Conservation (phyloP, 2,797 vertebrate genomes). For the Premnoplex brunnescens region DNA sequence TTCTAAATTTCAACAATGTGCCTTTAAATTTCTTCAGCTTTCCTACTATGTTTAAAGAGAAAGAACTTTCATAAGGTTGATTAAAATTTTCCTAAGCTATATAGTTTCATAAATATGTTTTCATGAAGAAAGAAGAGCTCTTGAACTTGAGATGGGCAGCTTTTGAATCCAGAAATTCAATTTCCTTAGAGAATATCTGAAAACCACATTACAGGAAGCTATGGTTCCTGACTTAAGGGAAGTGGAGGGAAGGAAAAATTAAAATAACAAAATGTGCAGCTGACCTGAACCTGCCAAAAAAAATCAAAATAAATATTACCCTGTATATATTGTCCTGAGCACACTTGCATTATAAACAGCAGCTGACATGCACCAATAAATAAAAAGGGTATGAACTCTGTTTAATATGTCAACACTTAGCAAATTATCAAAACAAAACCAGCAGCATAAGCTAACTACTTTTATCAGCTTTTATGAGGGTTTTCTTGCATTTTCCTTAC, state of each 20-base stretch:
- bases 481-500: background rate
- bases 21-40: slow-evolving; percentile 23
- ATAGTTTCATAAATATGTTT: slow-evolving; percentile 45
- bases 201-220: slow-evolving; percentile 69
- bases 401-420: background rate
- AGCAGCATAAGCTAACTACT: background rate
- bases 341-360: slow-evolving; percentile 4
- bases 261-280: slow-evolving; percentile 65
- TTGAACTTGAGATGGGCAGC: slow-evolving; percentile 46
- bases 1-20: background rate
- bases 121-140: slow-evolving; percentile 48
- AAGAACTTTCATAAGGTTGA: slow-evolving; percentile 24
- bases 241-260: slow-evolving; percentile 55
- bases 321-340: background rate
- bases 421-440: background rate
- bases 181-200: slow-evolving; percentile 68
- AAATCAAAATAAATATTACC: slow-evolving; percentile 51
- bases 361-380: background rate
- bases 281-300: slow-evolving; percentile 25
- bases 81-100: slow-evolving; percentile 50
- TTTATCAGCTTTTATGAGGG: background rate
- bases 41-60: slow-evolving; percentile 27
- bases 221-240: slow-evolving; percentile 63
- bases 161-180: slow-evolving; percentile 61
- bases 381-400: background rate